Evolutionary conservation across 2,113 vertebrate genomes (phyloP).

Genomic region (Cariama cristata): DNA sequence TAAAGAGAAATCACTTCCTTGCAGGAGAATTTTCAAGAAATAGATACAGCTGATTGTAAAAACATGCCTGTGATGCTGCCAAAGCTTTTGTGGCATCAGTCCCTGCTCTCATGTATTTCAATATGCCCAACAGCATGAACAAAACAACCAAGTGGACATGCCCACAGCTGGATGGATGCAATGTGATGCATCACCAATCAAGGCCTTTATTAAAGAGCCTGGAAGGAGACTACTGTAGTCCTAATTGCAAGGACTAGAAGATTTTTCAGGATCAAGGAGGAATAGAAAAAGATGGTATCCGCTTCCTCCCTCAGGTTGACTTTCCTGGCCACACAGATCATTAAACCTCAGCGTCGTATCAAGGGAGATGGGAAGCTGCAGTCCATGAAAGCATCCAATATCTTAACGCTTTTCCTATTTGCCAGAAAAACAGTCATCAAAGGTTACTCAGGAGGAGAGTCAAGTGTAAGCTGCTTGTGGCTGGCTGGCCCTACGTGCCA

Average conservation of each 20-base stretch:
- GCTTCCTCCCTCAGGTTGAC: background rate
- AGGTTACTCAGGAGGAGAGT: background rate
- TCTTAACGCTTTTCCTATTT: background rate
- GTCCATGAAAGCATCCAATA: background rate
- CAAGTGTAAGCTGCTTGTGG: background rate
- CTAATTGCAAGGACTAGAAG: background rate
- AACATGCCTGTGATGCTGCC: background rate
- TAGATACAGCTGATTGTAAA: background rate
- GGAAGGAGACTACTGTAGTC: background rate
- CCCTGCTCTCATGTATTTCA: background rate
- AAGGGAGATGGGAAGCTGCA: background rate
- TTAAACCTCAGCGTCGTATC: background rate
- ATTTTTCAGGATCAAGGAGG: background rate
- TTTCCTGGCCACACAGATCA: background rate
- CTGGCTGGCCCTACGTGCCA: background rate
- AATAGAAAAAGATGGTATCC: background rate
- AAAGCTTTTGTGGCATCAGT: background rate
- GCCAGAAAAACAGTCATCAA: background rate
- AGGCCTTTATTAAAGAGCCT: background rate
- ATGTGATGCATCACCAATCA: background rate
- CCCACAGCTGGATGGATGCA: background rate
- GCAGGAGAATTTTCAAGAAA: conserved; percentile 33
- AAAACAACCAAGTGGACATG: background rate
- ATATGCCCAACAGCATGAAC: background rate
- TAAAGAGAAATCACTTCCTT: conserved; percentile 27